Conservation (phyloP, 2,888 invertebrate genomes). For the Cataglyphis altisquamis region DNA sequence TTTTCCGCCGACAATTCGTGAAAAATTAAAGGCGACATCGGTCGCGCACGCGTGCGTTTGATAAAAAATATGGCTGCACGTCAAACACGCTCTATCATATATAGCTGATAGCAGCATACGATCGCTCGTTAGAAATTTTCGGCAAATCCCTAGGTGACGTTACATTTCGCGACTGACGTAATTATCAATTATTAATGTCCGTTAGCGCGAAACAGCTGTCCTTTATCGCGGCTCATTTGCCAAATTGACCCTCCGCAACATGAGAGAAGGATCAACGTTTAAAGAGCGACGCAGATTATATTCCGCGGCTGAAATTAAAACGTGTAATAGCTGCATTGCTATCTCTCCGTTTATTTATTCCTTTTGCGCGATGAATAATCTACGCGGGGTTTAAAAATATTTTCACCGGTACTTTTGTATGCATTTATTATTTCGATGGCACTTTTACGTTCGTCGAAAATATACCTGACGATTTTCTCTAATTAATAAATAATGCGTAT, state of each 20-base stretch:
- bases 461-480: neutral
- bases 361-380: conserved; percentile 49
- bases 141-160: conserved; percentile 11
- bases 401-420: neutral
- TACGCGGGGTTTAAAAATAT: conserved; percentile 38
- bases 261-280: conserved; percentile 20
- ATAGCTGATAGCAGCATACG: neutral
- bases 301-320: conserved; percentile 39
- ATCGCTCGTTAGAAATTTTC: neutral
- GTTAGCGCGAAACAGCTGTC: conserved; percentile 49
- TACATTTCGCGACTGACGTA: conserved; percentile 28
- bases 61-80: conserved; percentile 8
- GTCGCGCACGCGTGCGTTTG: conserved; percentile 7
- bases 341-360: conserved; percentile 46
- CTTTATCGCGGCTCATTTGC: conserved; percentile 52
- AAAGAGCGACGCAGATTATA: conserved; percentile 35
- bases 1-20: conserved; percentile 37
- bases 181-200: conserved; percentile 52
- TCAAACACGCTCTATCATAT: neutral
- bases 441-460: neutral
- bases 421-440: conserved; percentile 14
- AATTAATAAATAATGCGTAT: neutral
- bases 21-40: conserved; percentile 25
- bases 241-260: conserved; percentile 42
- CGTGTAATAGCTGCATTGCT: conserved; percentile 25